Evolutionary conservation across 2,113 vertebrate species (phyloP), one percentile per base, ranked within the genome.

Genomic region (Pongo pygmaeus): DNA sequence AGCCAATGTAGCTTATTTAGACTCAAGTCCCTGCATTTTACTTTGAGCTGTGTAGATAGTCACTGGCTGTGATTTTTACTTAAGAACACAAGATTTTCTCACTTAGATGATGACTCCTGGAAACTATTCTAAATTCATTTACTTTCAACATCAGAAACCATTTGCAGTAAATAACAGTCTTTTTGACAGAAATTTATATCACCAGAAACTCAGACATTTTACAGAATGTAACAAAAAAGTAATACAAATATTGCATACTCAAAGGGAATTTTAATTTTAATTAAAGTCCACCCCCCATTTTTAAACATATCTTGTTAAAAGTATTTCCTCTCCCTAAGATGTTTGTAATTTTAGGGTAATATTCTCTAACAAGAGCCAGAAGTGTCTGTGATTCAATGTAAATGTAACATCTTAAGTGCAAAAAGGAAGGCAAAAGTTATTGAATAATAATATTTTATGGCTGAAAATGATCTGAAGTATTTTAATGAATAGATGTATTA

Each of bases 101-200:
- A 22, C 67, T 85, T 86, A 91, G 81, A 88, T 87, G 67, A 48
- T 96, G 80, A 91, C 43, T 92, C 50, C 43, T 97, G 95, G 81
- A 98, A 97, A 85, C 75, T 92, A 91, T 96, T 96, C 88, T 88
- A 43, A 89, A 88, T 95, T 84, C 75, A 95, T 94, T 97, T 93
- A 97, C 85, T 97, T 97, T 97, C 93, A 96, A 89, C 70, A 96
- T 88, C 88, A 95, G 72, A 81, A 96, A 91, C 40, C 16, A 93
- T 95, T 98, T 98, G 84, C 27, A 97, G 69, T n/a, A 97, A 96
- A 94, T 89, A 89, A 84, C 32, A 61, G 38, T 46, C 61, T 85
- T 95, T 97, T 74, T 93, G 95, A 91, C 81, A 95, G 67, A 72
- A 96, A 94, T 89, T 94, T 98, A 96, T 97, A 97, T 97, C 85